Evolutionary conservation across 2,797 vertebrate genomes (phyloP).

Genomic region (Pyrocephalus nanus): DNA sequence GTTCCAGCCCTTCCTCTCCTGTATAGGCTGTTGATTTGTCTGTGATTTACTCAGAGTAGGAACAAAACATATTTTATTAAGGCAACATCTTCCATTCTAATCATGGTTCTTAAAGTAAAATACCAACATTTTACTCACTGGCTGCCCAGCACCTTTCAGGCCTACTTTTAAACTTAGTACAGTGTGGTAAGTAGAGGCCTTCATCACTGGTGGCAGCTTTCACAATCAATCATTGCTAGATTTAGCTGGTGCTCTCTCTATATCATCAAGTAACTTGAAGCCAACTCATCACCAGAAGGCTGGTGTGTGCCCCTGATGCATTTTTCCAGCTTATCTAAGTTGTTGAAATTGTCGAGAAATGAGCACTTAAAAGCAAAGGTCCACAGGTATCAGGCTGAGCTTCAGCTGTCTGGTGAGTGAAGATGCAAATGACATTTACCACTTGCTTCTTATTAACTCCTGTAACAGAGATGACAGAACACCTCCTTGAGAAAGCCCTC

Average conservation of each 20-base stretch:
- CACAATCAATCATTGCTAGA: neutral
- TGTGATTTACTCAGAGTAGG: constrained; percentile 27
- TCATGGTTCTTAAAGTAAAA: constrained; percentile 29
- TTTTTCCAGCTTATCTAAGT: constrained; percentile 33
- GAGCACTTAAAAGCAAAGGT: neutral
- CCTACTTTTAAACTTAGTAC: constrained; percentile 23
- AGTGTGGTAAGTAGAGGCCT: neutral
- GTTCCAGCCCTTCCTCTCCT: constrained; percentile 16
- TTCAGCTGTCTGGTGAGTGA: neutral
- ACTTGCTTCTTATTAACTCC: neutral
- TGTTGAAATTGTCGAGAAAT: neutral
- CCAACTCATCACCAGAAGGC: neutral
- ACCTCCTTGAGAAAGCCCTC: neutral
- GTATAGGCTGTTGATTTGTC: constrained; percentile 11
- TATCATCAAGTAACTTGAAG: neutral
- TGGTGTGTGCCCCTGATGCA: neutral
- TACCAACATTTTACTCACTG: neutral
- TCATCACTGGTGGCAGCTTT: neutral
- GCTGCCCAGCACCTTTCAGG: neutral
- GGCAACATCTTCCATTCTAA: constrained; percentile 18
- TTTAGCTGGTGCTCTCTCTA: constrained; percentile 1
- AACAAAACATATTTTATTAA: constrained; percentile 42
- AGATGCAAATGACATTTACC: neutral
- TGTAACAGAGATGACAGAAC: neutral
- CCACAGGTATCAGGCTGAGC: neutral